A percentile compares a stretch with the other conserved stretches of the same genome.
These are phyloP conservation scores for Nesoenas mayeri DNA, from an alignment of 2,113 vertebrate species.

Conservation along the genomic window DNA sequence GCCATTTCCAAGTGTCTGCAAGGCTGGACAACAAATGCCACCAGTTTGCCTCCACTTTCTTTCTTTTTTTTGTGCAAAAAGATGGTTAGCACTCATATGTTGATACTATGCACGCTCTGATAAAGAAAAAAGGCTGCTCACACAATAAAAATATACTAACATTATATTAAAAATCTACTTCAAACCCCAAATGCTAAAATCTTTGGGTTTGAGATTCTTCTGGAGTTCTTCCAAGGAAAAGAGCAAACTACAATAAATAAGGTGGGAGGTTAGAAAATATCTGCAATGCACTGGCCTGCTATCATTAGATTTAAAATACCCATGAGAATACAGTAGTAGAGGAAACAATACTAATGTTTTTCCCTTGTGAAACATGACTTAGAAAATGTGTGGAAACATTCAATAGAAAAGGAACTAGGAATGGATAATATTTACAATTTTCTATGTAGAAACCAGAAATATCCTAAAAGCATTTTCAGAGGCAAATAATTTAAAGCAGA, in stretches of 20 bases:
- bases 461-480: not conserved
- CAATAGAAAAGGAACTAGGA: conserved; percentile 19
- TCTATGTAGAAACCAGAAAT: not conserved
- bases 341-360: conserved; percentile 8
- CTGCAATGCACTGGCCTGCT: conserved; percentile 4
- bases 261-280: conserved; percentile 29
- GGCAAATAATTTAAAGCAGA: not conserved
- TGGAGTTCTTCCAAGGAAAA: conserved; percentile 47
- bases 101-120: not conserved
- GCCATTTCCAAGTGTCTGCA: not conserved
- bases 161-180: not conserved
- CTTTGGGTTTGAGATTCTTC: conserved; percentile 26
- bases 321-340: not conserved
- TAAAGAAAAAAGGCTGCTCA: not conserved
- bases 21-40: not conserved
- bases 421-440: not conserved
- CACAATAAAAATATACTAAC: not conserved
- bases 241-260: conserved; percentile 56
- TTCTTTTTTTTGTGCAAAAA: not conserved
- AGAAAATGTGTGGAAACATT: conserved; percentile 15
- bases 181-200: conserved; percentile 15
- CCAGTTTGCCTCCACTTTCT: not conserved
- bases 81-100: not conserved
- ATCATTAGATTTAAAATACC: conserved; percentile 51
- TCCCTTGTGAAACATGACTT: conserved; percentile 20